A percentile compares a stretch with the other conserved stretches of the same genome.
Conservation (phyloP, 2,888 invertebrate species). For the Lasius platythorax region DNA sequence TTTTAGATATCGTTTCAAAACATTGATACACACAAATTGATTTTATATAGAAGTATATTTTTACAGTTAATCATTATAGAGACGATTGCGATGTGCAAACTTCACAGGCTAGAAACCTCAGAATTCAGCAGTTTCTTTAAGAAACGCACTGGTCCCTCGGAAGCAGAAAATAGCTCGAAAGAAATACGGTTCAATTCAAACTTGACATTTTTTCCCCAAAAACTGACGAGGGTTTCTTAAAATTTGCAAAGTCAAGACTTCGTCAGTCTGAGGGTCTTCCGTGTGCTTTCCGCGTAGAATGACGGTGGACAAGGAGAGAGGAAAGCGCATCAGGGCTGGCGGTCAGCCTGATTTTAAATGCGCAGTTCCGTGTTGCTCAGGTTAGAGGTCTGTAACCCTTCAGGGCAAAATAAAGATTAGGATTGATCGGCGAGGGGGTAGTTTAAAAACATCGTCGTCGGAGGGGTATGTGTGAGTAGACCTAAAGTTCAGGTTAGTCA, state of each 20-base stretch:
- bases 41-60: not conserved
- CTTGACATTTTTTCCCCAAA: not conserved
- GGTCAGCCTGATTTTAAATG: slow-evolving; percentile 75
- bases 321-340: slow-evolving; percentile 25
- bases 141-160: not conserved
- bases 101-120: not conserved
- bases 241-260: slow-evolving; percentile 32
- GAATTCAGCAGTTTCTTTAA: not conserved
- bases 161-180: slow-evolving; percentile 3
- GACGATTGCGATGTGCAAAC: not conserved
- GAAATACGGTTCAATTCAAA: not conserved
- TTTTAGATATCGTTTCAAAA: not conserved
- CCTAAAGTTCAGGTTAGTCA: slow-evolving; percentile 84
- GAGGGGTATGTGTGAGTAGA: slow-evolving; percentile 81
- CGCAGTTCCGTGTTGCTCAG: slow-evolving; percentile 65
- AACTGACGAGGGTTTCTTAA: slow-evolving; percentile 26
- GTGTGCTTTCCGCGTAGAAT: not conserved
- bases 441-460: slow-evolving; percentile 82
- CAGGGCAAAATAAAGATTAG: slow-evolving; percentile 82
- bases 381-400: slow-evolving; percentile 81
- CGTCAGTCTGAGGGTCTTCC: not conserved
- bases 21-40: not conserved
- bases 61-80: not conserved
- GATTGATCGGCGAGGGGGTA: slow-evolving; percentile 73
- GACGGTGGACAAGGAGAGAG: not conserved